Evolutionary conservation across 1,140 invertebrate genomes (phyloP), one percentile per base, ranked within the genome.

Genomic region (Dendrolimus punctatus): DNA sequence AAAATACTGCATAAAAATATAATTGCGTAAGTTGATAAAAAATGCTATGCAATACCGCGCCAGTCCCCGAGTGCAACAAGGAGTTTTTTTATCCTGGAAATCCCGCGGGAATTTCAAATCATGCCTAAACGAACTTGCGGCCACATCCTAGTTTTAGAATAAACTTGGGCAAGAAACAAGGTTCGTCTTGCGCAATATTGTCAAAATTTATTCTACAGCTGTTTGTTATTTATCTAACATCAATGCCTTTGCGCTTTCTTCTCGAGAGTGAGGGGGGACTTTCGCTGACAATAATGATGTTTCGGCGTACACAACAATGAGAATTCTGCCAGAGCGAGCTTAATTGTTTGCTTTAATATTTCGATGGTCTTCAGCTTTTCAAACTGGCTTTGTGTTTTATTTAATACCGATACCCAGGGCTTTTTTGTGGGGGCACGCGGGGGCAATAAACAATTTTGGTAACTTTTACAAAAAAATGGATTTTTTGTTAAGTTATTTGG

Each of bases 271-370:
- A 64, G 60, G 63, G 49, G 66, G 64, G 64, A 72, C 64, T 75
- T 75, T 68, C 65, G 64, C 66, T 62, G 63, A 68, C 63, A 67
- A 71, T 68, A 77, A 73, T 71, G 73, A 76, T 75, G 70, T 73
- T 74, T 72, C 58, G 64, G 55, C 60, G 54, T 62, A 67, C 51
- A 40, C 48, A 64, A 76, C 68, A 79, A 76, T 76, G 60, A 62
- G 44, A 62, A 59, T 59, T 63, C 58, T 39, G 55, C 9, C 51
- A 58, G 57, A 64, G 62, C 58, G 49, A 62, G 64, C 65, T 68
- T 69, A 64, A 73, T 68, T 72, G 63, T 67, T 62, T 58, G 54
- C 49, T 48, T 57, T 51, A 67, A 64, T 60, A 68, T 70, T 71
- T 68, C 64, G 69, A 69, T 69, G 68, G 62, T 62, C 58, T 54